phyloP scores from a whole-genome alignment of 2,113 vertebrate genomes.

The Acanthochromis polyacanthus region DNA sequence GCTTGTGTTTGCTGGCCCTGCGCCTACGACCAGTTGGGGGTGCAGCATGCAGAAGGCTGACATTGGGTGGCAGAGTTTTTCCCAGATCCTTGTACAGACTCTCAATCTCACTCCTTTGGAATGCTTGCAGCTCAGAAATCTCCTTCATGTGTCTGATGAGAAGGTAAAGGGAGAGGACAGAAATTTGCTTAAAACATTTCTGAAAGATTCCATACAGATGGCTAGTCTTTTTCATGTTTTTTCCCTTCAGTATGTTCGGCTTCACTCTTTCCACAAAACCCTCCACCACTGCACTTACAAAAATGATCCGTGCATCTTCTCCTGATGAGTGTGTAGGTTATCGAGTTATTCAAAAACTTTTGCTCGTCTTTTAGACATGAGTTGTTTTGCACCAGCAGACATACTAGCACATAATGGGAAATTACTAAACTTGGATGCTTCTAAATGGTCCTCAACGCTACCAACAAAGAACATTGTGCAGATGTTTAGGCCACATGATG shows the following conservation, averaged over 20 bases:
- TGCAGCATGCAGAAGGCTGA: slow-evolving; percentile 91
- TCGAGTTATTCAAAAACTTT: not conserved
- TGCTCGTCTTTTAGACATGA: too few relatives aligned
- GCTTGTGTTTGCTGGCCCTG: slow-evolving; percentile 93
- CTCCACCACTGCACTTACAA: too few relatives aligned
- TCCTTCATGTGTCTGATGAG: slow-evolving; percentile 94
- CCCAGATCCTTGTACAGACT: slow-evolving; percentile 91
- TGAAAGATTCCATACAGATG: not conserved
- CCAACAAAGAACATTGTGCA: too few relatives aligned
- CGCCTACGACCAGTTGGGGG: slow-evolving; percentile 92
- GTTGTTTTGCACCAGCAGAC: not conserved
- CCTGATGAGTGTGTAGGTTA: not conserved
- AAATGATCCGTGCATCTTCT: not conserved
- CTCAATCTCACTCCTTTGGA: slow-evolving; percentile 96
- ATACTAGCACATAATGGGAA: not conserved
- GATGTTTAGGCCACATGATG: too few relatives aligned
- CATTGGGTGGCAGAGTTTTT: slow-evolving; percentile 90
- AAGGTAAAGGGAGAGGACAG: not conserved
- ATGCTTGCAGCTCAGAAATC: slow-evolving; percentile 95
- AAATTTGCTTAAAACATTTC: not conserved
- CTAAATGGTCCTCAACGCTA: too few relatives aligned
- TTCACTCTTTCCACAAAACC: too few relatives aligned
- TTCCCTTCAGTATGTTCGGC: not conserved
- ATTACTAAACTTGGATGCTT: too few relatives aligned
- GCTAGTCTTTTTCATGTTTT: not conserved